Percentiles rank a stretch among this genome's conserved stretches.
Conservation (phyloP, 2,113 vertebrate species). For the Ceyx cyanopectus region DNA sequence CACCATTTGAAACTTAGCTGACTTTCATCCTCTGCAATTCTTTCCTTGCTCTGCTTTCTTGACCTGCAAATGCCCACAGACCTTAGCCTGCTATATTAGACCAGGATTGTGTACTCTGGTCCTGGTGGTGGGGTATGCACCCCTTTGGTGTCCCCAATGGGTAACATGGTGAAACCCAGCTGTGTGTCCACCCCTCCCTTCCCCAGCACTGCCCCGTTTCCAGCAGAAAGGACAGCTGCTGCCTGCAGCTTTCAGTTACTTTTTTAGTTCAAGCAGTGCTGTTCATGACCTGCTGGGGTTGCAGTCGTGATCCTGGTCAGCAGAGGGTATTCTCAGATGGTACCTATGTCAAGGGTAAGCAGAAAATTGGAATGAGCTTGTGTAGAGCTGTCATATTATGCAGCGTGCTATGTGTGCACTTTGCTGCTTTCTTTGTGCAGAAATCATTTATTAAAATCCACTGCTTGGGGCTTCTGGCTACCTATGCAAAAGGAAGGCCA, state of each 20-base stretch:
- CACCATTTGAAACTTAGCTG: background rate
- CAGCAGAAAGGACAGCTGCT: background rate
- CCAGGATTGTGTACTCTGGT: background rate
- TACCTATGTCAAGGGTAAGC: background rate
- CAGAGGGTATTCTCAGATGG: background rate
- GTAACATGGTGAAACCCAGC: background rate
- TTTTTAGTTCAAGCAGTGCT: background rate
- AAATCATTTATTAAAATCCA: background rate
- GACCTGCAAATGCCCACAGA: background rate
- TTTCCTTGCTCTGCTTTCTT: background rate
- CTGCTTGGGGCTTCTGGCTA: background rate
- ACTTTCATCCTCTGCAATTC: background rate
- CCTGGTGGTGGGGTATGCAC: background rate
- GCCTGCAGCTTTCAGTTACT: background rate
- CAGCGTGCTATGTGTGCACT: background rate
- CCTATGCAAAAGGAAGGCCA: background rate
- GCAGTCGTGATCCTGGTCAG: background rate
- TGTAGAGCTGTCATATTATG: background rate
- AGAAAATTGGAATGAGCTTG: background rate
- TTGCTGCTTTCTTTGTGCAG: background rate
- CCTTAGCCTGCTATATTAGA: background rate
- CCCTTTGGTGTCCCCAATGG: accelerated
- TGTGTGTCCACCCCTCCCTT: background rate
- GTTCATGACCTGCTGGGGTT: background rate
- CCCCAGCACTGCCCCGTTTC: background rate